Percentiles rank a stretch among this genome's conserved stretches.
phyloP scores from a whole-genome alignment of 2,797 vertebrate genomes.

The Falco berigora region DNA sequence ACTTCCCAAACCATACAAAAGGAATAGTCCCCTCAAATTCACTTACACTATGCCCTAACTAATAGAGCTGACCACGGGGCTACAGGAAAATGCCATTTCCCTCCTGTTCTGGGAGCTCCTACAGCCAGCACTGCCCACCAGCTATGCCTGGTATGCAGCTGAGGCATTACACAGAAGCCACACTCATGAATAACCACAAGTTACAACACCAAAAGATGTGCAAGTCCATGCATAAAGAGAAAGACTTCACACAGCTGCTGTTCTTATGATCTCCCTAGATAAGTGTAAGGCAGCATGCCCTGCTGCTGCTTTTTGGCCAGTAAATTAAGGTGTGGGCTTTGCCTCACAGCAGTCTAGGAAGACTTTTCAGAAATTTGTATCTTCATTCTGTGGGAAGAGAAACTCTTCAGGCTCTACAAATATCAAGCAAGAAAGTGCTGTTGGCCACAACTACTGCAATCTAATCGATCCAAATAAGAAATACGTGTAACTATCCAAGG shows the following conservation, averaged over 20 bases:
- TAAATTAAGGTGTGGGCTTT: not conserved
- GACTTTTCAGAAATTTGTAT: not conserved
- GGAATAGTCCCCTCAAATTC: not conserved
- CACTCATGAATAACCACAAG: not conserved
- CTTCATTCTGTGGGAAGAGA: not conserved
- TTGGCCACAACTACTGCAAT: not conserved
- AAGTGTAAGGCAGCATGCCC: not conserved
- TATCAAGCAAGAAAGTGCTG: not conserved
- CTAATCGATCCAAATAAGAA: not conserved
- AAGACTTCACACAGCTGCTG: not conserved
- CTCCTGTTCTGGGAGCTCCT: not conserved
- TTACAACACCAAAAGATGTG: not conserved
- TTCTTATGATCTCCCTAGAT: not conserved
- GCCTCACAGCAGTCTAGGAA: not conserved
- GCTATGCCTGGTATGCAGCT: not conserved
- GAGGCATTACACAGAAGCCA: not conserved
- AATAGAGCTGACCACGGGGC: not conserved
- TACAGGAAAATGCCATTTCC: not conserved
- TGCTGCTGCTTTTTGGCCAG: not conserved
- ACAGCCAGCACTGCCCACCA: not conserved
- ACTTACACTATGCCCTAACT: not conserved
- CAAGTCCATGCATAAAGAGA: not conserved
- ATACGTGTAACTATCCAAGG: not conserved
- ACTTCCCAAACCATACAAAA: not conserved
- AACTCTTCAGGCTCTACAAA: not conserved